phyloP scores from a whole-genome alignment of 2,888 invertebrate species.

The Spialia ferax region DNA sequence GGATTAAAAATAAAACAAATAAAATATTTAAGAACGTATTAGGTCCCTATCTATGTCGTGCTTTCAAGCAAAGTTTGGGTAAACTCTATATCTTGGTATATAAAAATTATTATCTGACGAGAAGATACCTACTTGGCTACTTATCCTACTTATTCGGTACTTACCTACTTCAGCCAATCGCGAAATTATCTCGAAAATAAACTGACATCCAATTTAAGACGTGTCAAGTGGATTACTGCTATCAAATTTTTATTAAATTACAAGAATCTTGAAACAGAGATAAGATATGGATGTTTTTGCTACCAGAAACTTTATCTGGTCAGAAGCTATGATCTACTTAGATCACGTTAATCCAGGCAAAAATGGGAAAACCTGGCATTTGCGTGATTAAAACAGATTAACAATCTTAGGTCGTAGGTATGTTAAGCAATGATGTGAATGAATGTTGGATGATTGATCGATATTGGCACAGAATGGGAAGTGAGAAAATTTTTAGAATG shows the following conservation, averaged over 20 bases:
- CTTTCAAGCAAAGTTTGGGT: too few species aligned
- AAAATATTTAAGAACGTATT: too few species aligned
- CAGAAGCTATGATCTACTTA: conserved; percentile 22
- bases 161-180: conserved; percentile 21
- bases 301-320: conserved; percentile 19
- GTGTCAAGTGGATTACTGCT: conserved; percentile 35
- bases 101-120: conserved; percentile 5
- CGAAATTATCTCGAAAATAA: conserved; percentile 34
- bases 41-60: too few species aligned
- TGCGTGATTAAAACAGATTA: too few species aligned
- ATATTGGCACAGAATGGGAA: too few species aligned
- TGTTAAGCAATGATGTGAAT: too few species aligned
- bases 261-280: conserved; percentile 3
- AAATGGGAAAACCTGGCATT: too few species aligned
- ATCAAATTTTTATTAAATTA: conserved; percentile 28
- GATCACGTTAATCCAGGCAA: conserved; percentile 1
- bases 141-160: neutral
- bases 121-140: conserved; percentile 41
- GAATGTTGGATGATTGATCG: too few species aligned
- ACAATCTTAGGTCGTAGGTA: too few species aligned
- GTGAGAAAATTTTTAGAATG: too few species aligned
- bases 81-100: neutral
- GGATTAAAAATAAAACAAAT: too few species aligned
- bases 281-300: conserved; percentile 32
- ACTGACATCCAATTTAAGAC: conserved; percentile 25